Evolutionary conservation across 2,888 invertebrate genomes (phyloP), one percentile per base, ranked within the genome.

Genomic region (Pegoplata infirma): DNA sequence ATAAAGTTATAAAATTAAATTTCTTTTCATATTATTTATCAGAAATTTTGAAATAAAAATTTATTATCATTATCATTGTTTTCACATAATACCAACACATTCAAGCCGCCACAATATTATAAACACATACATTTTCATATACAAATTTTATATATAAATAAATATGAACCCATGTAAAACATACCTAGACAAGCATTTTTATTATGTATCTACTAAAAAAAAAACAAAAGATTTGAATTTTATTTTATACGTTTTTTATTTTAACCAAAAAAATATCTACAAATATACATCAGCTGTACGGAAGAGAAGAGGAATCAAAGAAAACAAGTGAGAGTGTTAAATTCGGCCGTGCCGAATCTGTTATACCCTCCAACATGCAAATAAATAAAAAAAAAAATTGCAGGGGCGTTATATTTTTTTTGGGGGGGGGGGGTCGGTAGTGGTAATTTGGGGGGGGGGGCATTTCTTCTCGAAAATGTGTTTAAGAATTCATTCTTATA

Each of bases 81-180:
- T 78, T 68, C 73, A 59, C 68, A 73, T 78, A 64, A 73, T 69
- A 53, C 49, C 16, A 63, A 61, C 5, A 47, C 8, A 47, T 17
- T 16, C 17, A 47, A 8, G 10, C 49, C 10, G 12, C 12, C 36
- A 36, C 36, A 36, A 12, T 12, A 36, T 36, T 12, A 36, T 36
- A 12, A 36, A 36, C 36, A 36, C 12, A 36, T 12, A 36, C 36
- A 12, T 36, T 36, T n/a, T n/a, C n/a, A n/a, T n/a, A n/a, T n/a
- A n/a, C n/a, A n/a, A n/a, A n/a, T n/a, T n/a, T n/a, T n/a, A n/a
- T 10, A 36, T 36, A 12, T 36, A 36, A 36, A 36, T 36, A 12
- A 36, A 16, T 44, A 64, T 56, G 16, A 64, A 21, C n/a, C 6
- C 16, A 1, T 46, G 32, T 55, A 19, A 14, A 44, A 53, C 14